phyloP scores from a whole-genome alignment of 2,888 invertebrate species.

The Plebejus argus region DNA sequence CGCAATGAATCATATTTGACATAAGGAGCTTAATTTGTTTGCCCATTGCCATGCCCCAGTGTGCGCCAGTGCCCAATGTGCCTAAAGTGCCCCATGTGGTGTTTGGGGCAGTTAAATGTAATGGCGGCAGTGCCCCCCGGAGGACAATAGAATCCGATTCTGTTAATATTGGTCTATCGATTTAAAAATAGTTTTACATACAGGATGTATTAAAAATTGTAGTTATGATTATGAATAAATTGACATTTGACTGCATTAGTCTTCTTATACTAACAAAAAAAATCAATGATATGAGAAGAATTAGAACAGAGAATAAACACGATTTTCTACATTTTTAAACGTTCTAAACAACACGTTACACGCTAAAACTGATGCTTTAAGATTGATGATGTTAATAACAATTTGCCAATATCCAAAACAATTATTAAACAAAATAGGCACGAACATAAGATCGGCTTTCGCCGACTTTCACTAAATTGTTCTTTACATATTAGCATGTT shows the following conservation, averaged over 20 bases:
- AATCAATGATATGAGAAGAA: neutral
- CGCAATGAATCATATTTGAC: slow-evolving; percentile 32
- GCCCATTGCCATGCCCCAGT: slow-evolving; percentile 29
- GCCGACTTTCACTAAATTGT: slow-evolving; percentile 30
- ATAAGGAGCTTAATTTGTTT: slow-evolving; percentile 28
- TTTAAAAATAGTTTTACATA: slow-evolving; percentile 33
- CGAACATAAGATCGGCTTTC: slow-evolving; percentile 15
- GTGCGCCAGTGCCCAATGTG: slow-evolving; percentile 19
- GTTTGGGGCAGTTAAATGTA: slow-evolving; percentile 42
- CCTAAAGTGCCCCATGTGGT: slow-evolving; percentile 49
- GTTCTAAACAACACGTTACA: no score
- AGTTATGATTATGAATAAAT: neutral
- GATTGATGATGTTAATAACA: neutral
- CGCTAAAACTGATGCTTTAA: neutral
- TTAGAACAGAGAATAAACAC: neutral
- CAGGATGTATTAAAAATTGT: slow-evolving; percentile 26
- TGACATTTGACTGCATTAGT: no score
- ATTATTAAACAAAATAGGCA: slow-evolving; percentile 15
- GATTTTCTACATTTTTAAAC: neutral
- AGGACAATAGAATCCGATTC: slow-evolving; percentile 57
- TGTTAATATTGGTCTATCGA: slow-evolving; percentile 47
- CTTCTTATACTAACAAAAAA: no score
- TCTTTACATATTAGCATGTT: slow-evolving; percentile 27
- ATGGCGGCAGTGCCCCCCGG: slow-evolving; percentile 50
- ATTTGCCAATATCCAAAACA: neutral